These are phyloP conservation scores for Ophion slaviceki DNA, from an alignment of 2,888 invertebrate genomes.

Conservation along the genomic window DNA sequence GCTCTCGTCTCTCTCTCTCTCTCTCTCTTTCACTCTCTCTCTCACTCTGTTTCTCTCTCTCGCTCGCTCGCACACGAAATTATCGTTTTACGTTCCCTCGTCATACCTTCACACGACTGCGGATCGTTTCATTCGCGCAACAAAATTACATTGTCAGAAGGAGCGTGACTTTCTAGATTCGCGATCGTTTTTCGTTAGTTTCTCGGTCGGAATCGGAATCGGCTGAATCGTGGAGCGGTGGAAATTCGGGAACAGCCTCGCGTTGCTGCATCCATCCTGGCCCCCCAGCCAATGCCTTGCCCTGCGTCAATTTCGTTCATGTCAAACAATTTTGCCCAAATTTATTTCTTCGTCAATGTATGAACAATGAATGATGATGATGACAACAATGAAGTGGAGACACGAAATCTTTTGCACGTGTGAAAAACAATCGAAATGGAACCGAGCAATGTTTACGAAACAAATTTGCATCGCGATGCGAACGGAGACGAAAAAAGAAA, in stretches of 20 bases:
- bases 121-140: constrained; percentile 40
- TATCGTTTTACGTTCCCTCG: constrained; percentile 59
- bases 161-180: constrained; percentile 75
- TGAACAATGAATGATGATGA: constrained; percentile 12
- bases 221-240: constrained; percentile 81
- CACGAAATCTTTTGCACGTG: background rate
- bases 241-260: constrained; percentile 84
- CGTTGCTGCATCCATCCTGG: constrained; percentile 83
- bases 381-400: background rate
- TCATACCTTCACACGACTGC: constrained; percentile 41
- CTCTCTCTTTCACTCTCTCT: constrained; percentile 33
- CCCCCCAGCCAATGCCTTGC: constrained; percentile 82
- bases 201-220: constrained; percentile 83
- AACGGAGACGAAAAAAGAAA: constrained; percentile 9
- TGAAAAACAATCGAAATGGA: background rate
- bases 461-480: constrained; percentile 34
- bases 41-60: constrained; percentile 61
- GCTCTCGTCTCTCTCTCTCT: constrained; percentile 31
- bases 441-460: background rate
- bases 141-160: constrained; percentile 31
- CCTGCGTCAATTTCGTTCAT: constrained; percentile 78
- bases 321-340: constrained; percentile 65
- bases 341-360: constrained; percentile 3
- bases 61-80: constrained; percentile 4
- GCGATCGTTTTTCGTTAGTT: constrained; percentile 81